Base-by-base conservation (phyloP, 2,888 invertebrate species). In the Hirtodrosophila trivittata region DNA sequence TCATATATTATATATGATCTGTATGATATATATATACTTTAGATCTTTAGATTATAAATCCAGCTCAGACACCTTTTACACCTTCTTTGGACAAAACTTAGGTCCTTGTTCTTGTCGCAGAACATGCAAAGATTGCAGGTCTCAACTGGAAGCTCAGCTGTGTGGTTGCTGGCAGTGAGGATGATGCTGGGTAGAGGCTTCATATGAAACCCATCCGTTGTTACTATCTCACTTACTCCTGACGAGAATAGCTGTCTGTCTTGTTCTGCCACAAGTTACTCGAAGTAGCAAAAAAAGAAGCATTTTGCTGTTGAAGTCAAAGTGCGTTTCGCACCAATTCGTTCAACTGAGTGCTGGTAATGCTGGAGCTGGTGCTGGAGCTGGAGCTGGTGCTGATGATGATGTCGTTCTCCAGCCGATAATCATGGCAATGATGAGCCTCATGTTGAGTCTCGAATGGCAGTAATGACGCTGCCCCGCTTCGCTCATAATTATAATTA, bases 271-370 rank as follows among this genome's bases (percentile, higher is more conserved):
- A 21, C 28, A 28, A 1, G n/a, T n/a, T n/a, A n/a, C n/a, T n/a
- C n/a, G n/a, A n/a, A n/a, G n/a, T n/a, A 30, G 37, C 14, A n/a
- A 59, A 65, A 37, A 43, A 71, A 71, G 66, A 56, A 77, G 75
- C 64, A 46, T 73, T 73, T 66, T 74, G 47, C 68, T 76, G 78
- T 68, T 62, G 66, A 70, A 82, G 82, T 85, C 86, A 85, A 82
- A 82, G 83, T 82, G 82, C 82, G 86, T 83, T 75, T 83, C 80
- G 86, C 82, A 80, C 83, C 86, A 82, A 72, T 85, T 82, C 83
- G 57, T 75, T 57, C 54, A 50, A 30, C 21, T 28, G 28, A 28
- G 9, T 43, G 21, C 42, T n/a, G 39, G 10, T 21, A 9, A 2
- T 25, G 25, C 1, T 41, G 39, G 5, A 1, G 39, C 8, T 42